Evolutionary conservation across 2,113 vertebrate genomes (phyloP).

Genomic region (Delphinus delphis): DNA sequence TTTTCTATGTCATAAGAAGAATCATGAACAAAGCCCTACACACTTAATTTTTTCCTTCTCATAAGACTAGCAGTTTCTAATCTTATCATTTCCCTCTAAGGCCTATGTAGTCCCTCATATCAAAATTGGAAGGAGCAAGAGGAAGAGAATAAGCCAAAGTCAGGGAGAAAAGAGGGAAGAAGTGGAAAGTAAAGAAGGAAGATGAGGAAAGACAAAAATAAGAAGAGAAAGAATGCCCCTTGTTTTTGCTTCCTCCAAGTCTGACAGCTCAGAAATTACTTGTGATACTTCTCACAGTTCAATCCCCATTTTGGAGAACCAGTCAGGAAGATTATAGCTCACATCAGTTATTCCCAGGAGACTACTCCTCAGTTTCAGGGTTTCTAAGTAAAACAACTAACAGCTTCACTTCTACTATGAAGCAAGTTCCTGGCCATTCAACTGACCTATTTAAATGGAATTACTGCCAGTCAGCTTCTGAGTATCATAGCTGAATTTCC

Average conservation of each 20-base stretch:
- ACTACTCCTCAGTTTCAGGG: not conserved
- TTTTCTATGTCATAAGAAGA: not conserved
- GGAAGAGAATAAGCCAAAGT: not conserved
- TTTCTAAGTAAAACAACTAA: slow-evolving; percentile 22
- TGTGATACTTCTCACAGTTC: not conserved
- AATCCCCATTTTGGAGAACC: slow-evolving; percentile 16
- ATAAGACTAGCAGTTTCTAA: not conserved
- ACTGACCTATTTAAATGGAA: not conserved
- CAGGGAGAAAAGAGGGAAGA: not conserved
- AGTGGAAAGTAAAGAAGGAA: not conserved
- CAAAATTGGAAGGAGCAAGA: not conserved
- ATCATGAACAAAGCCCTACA: not conserved
- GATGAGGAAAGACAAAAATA: not conserved
- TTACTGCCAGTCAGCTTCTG: not conserved
- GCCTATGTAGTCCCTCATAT: not conserved
- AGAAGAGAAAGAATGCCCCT: not conserved
- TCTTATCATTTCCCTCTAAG: not conserved
- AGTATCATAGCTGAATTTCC: not conserved
- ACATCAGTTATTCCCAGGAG: not conserved
- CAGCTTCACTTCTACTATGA: not conserved
- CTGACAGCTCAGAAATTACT: slow-evolving; percentile 1
- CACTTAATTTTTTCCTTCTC: not conserved
- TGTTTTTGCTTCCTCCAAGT: not conserved
- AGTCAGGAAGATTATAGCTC: not conserved
- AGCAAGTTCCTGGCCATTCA: not conserved